A percentile compares a stretch with the other conserved stretches of the same genome.
Evolutionary conservation across 2,888 invertebrate species (phyloP).

Genomic region (Machimus atricapillus): DNA sequence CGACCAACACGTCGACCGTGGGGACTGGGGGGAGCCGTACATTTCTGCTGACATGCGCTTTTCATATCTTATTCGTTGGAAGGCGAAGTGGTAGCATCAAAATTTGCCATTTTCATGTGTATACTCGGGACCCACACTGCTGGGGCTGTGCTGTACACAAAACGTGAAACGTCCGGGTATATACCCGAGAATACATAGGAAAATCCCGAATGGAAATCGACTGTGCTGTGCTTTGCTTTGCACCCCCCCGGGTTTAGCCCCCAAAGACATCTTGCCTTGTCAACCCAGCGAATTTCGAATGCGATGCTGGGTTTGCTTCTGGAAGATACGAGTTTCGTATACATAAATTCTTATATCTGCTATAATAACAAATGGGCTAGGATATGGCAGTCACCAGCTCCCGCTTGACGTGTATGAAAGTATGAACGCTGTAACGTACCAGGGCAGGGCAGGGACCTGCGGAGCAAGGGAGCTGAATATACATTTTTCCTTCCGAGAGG

Average conservation of each 20-base stretch:
- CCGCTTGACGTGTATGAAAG: not conserved
- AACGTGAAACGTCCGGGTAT: constrained; percentile 15
- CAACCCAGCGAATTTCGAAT: constrained; percentile 40
- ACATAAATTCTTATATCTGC: constrained; percentile 22
- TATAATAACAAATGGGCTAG: constrained; percentile 18
- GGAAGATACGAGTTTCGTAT: not conserved
- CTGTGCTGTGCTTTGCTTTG: constrained; percentile 32
- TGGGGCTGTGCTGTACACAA: not conserved
- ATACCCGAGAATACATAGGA: constrained; percentile 19
- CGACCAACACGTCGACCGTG: not conserved
- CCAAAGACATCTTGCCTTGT: constrained; percentile 42
- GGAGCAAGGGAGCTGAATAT: not conserved
- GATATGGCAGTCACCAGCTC: not conserved
- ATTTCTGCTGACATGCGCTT: constrained; percentile 40
- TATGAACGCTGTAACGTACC: not conserved
- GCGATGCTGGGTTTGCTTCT: constrained; percentile 21
- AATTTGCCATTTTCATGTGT: constrained; percentile 22
- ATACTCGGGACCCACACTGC: not conserved
- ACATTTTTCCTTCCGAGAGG: constrained; percentile 4
- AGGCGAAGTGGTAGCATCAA: not conserved
- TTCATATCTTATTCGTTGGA: constrained; percentile 7
- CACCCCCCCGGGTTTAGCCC: not conserved
- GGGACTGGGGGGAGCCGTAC: not conserved
- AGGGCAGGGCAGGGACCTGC: not conserved
- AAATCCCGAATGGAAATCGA: constrained; percentile 38